phyloP scores from a whole-genome alignment of 2,888 invertebrate species.

The Phengaris arion region DNA sequence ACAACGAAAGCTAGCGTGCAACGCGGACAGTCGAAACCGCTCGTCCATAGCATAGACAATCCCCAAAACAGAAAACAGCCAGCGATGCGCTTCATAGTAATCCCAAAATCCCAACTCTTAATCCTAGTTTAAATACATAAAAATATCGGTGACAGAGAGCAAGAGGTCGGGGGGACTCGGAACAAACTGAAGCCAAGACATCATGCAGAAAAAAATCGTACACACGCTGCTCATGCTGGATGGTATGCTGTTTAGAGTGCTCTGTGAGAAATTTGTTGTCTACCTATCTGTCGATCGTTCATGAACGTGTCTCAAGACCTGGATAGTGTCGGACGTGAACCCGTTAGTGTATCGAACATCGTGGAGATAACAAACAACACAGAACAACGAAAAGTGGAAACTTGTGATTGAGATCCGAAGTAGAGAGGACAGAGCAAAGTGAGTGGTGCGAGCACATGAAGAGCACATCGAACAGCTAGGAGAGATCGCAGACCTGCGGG shows the following conservation, averaged over 20 bases:
- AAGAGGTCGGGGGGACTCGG: conserved; percentile 54
- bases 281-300: conserved; percentile 48
- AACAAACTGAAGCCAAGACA: conserved; percentile 77
- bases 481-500: conserved; percentile 77
- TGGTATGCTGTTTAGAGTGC: conserved; percentile 71
- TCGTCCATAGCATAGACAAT: conserved; percentile 61
- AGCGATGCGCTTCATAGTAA: conserved; percentile 48
- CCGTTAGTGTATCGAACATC: conserved; percentile 65
- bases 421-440: conserved; percentile 72
- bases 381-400: conserved; percentile 76
- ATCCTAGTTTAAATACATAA: conserved; percentile 32
- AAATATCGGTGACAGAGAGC: conserved; percentile 34
- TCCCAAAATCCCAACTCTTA: conserved; percentile 29
- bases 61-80: conserved; percentile 58
- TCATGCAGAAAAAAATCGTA: conserved; percentile 73
- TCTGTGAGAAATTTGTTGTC: conserved; percentile 54
- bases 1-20: conserved; percentile 80
- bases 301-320: conserved; percentile 48
- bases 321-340: conserved; percentile 53
- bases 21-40: conserved; percentile 70
- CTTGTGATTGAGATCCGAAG: conserved; percentile 67
- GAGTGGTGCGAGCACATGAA: conserved; percentile 75
- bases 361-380: conserved; percentile 74
- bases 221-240: conserved; percentile 72
- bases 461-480: conserved; percentile 75